Evolutionary conservation across 2,888 invertebrate genomes (phyloP), one percentile per base, ranked within the genome.

Genomic region (Netelia virgata): DNA sequence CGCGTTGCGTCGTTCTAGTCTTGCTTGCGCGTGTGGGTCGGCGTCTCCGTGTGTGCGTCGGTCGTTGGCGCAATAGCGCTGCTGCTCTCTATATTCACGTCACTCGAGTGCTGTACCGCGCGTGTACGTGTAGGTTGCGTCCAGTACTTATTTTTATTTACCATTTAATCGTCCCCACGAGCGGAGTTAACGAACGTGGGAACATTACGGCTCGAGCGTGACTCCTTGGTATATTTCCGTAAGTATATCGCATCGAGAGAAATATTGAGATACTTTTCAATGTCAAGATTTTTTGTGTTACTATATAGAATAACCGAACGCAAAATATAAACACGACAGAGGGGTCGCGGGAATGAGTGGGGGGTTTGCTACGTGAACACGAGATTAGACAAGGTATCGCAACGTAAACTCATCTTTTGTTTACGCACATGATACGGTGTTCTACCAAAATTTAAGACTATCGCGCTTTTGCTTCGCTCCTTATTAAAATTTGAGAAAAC

Each of bases 181-280:
- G 57, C 1, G 28, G 57, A 50, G 61, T 61, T 64, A 82, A 77
- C 59, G 68, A 82, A 73, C 70, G 73, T 73, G 73, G 43, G 72
- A 74, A 69, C 6, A 61, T n/a, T 11, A 59, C 23, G 50, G 47
- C 20, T 28, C 64, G 50, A 28, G 36, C 36, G 0, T 6, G 36
- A 36, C 36, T 36, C 36, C 55, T n/a, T 50, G 3, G 28, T 14
- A 59, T n/a, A 23, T 47, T 47, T 11, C 14, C 14, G 3, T 6
- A 6, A 36, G 0, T 36, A 14, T 43, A 43, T 43, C 43, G 1
- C 5, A 43, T 47, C 47, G 14, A 47, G 14, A 47, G 1, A 47
- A 47, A 10, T 14, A 47, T 1, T 3, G 5, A 1, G 14, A 14
- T 47, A 47, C 10, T 3, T 47, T 47, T 14, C 47, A 11, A 14